A percentile compares a stretch with the other conserved stretches of the same genome.
Evolutionary conservation across 2,888 invertebrate species (phyloP).

Genomic region (Lydus trimaculatus): DNA sequence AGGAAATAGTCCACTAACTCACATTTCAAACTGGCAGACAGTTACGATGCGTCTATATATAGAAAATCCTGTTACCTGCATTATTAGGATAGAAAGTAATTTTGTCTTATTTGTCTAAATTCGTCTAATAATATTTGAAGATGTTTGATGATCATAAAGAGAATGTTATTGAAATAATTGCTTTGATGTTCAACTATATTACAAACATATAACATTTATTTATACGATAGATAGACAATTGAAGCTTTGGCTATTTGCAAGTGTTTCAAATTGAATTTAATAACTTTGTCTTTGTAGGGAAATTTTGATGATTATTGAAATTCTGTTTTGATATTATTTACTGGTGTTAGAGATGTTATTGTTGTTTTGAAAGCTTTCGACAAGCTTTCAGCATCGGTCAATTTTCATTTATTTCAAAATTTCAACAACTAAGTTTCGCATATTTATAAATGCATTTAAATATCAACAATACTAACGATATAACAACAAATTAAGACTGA

Average conservation of each 20-base stretch:
- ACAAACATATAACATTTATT: too few relatives aligned
- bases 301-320: not conserved
- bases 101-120: not conserved
- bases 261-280: not conserved
- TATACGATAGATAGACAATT: not conserved
- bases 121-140: not conserved
- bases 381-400: constrained; percentile 4
- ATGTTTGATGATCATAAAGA: not conserved
- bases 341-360: not conserved
- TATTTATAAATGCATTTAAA: not conserved
- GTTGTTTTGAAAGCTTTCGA: not conserved
- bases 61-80: constrained; percentile 46
- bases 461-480: not conserved
- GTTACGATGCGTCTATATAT: constrained; percentile 39
- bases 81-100: constrained; percentile 22
- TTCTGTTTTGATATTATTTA: not conserved
- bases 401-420: constrained; percentile 3
- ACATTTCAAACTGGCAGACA: constrained; percentile 44
- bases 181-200: too few relatives aligned
- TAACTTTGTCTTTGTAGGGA: not conserved
- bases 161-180: not conserved
- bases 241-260: not conserved
- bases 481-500: constrained; percentile 1
- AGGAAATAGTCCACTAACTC: constrained; percentile 47
- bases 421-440: not conserved